A percentile compares a stretch with the other conserved stretches of the same genome.
These are phyloP conservation scores for Agapetus fuscipes DNA, from an alignment of 2,888 invertebrate genomes.

Conservation along the genomic window DNA sequence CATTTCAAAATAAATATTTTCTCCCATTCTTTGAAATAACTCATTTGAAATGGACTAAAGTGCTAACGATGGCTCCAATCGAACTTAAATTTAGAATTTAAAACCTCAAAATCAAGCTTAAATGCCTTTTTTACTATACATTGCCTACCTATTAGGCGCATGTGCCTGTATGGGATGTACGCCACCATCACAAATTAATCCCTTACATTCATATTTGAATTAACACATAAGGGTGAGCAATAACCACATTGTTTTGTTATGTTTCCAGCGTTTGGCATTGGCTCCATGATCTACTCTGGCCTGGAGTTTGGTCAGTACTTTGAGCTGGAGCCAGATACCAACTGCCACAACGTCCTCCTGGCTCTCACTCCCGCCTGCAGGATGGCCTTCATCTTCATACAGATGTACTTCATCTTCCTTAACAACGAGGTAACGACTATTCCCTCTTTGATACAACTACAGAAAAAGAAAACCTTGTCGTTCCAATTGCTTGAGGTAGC, in stretches of 20 bases:
- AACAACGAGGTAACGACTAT: slow-evolving; percentile 94
- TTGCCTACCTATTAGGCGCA: too few relatives aligned
- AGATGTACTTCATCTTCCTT: slow-evolving; percentile 97
- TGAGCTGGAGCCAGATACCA: slow-evolving; percentile 80
- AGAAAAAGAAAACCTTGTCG: neutral
- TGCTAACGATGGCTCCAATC: too few relatives aligned
- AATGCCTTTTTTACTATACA: too few relatives aligned
- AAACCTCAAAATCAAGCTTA: too few relatives aligned
- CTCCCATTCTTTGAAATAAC: too few relatives aligned
- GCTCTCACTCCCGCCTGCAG: slow-evolving; percentile 86
- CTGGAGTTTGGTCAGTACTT: slow-evolving; percentile 93
- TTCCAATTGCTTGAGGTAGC: neutral
- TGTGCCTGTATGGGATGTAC: too few relatives aligned
- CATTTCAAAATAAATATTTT: too few relatives aligned
- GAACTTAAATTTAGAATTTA: too few relatives aligned
- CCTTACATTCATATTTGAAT: too few relatives aligned
- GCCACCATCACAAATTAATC: too few relatives aligned
- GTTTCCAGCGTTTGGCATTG: slow-evolving; percentile 83
- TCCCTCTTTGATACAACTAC: slow-evolving; percentile 2
- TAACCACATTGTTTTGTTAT: slow-evolving; percentile 12
- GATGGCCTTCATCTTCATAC: slow-evolving; percentile 94
- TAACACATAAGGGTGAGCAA: too few relatives aligned
- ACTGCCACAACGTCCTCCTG: slow-evolving; percentile 83
- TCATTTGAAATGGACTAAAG: too few relatives aligned
- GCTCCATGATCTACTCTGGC: slow-evolving; percentile 94